Base-by-base conservation (phyloP, 2,797 vertebrate species). In the Erethizon dorsatum region DNA sequence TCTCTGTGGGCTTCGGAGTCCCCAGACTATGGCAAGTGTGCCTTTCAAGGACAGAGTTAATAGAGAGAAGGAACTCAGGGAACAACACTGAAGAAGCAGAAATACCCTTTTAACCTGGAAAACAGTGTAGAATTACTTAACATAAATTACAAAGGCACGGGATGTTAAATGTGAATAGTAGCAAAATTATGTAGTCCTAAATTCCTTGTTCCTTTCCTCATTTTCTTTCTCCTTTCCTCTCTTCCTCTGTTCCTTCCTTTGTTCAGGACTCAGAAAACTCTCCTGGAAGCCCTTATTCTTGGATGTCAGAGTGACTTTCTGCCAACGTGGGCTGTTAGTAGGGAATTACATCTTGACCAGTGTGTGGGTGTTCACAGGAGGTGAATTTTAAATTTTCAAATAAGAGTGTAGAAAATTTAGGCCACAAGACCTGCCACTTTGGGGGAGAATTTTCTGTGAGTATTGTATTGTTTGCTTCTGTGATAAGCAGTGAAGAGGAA, bases 321-420 rank as follows among this genome's bases (percentile, higher is more conserved):
- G 65, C 80, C 75, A 91, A 37, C 28, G 33, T 26, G 80, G 57
- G 50, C 65, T 75, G 45, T 79, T 75, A 73, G 69, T 73, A 80
- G 94, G 71, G 63, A 95, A 67, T 86, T 93, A 89, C 37, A 84
- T 78, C 50, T 67, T 97, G 95, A 96, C 54, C 77, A 95, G 52
- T 94, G 69, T 93, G 77, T 82, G 65, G 33, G 33, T 90, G 31
- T 93, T 15, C 14, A 26, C 37, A 54, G 75, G 90, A 94, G 47
- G 73, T 61, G 65, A 94, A 88, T 69, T n/a, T 75, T 93, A 59
- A 82, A 45, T 97, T 94, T 97, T 93, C 90, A 95, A 93, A 90
- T 83, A 91, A 77, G 77, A 90, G 87, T 28, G 50, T 73, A 0
- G 92, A 96, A 91, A 91, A 96, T 96, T 82, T 78, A 88, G 63